Evolutionary conservation across 2,797 vertebrate species (phyloP), one percentile per base, ranked within the genome.

Genomic region (Coccyzus lansbergi): DNA sequence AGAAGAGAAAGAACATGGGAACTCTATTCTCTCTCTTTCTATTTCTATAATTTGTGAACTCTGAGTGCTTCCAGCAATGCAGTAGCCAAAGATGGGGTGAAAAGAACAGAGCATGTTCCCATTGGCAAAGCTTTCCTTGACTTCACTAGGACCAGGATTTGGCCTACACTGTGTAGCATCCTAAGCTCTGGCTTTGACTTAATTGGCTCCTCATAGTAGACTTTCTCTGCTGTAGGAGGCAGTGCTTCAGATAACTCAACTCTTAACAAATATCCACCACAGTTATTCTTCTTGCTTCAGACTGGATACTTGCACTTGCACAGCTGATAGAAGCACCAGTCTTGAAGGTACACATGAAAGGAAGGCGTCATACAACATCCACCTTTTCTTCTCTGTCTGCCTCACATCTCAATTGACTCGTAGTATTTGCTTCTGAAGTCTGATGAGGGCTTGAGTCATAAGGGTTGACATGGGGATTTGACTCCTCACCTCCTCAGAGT

Each of bases 51-150:
- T 92, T 91, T 81, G 70, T 20, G 58, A 85, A 72, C 59, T 53
- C 76, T 74, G 85, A 95, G 79, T 63, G 34, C 74, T 95, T 93
- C 82, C 77, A 93, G 72, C 51, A 78, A 4, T 2, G 4, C 58
- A 65, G 68, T 80, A 92, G 88, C 84, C 95, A 93, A 71, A 92
- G 72, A 60, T 0, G 0, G 64, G 94, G 86, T 92, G 89, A 92
- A 94, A 95, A 97, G 92, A 89, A 92, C 91, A 94, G 70, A 92
- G 55, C 11, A 8, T 4, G 15, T 87, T 96, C 83, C 83, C 49
- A 19, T 44, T 95, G 89, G 83, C 95, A 95, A 58, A 88, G 22
- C n/a, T 91, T 76, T 85, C 58, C 36, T 82, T 2, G 0, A 1
- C 56, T 83, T 90, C 52, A 33, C 11, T 77, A 56, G 63, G 65